Evolutionary conservation across 1,140 invertebrate genomes (phyloP).

Genomic region (Meteorus sp.): DNA sequence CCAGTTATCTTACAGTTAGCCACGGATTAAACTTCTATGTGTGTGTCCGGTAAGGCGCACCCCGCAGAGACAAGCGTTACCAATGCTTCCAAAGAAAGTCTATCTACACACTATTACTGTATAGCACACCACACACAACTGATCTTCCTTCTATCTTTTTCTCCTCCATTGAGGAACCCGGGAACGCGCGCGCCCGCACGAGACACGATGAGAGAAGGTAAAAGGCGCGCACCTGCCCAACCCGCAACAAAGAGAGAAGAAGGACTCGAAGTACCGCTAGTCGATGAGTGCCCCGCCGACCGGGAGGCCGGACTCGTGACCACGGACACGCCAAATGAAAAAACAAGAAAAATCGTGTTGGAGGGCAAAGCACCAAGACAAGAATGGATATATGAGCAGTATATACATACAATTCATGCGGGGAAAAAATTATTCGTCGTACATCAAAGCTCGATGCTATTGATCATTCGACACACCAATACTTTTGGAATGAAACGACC

Average conservation of each 20-base stretch:
- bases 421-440: background rate
- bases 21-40: conserved; percentile 33
- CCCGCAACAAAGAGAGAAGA: conserved; percentile 31
- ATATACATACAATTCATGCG: background rate
- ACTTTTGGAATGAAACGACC: no score
- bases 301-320: conserved; percentile 25
- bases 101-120: conserved; percentile 4
- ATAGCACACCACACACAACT: no score
- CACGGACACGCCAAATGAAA: conserved; percentile 20
- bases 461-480: no score
- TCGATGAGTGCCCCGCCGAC: conserved; percentile 33
- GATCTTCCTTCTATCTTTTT: background rate
- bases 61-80: conserved; percentile 21
- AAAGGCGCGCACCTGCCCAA: conserved; percentile 38
- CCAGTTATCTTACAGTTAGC: conserved; percentile 44
- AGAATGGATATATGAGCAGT: background rate
- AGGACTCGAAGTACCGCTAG: conserved; percentile 43
- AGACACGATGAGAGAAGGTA: no score
- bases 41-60: no score
- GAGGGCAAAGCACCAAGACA: conserved; percentile 8
- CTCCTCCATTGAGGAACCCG: conserved; percentile 22
- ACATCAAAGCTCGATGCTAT: no score
- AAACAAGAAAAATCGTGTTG: conserved; percentile 22
- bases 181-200: no score
- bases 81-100: conserved; percentile 35